Conservation (phyloP, 2,888 invertebrate genomes). For the Dryocosmus kuriphilus region DNA sequence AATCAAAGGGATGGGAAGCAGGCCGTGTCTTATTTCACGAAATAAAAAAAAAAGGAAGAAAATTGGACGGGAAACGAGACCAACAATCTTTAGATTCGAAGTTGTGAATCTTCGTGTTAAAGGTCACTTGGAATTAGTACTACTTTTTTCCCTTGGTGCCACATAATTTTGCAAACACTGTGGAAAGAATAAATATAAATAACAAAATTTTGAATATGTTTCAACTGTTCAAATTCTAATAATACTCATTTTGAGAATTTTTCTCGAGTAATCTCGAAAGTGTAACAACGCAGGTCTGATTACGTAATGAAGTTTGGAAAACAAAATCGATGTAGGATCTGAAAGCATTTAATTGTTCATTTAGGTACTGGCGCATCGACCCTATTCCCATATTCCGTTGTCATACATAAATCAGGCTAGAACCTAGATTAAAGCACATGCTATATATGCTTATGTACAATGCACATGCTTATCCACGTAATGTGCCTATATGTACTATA, state of each 20-base stretch:
- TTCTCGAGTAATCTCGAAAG: too few relatives aligned
- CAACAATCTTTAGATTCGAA: slow-evolving; percentile 5
- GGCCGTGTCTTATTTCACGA: not conserved
- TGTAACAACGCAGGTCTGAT: not conserved
- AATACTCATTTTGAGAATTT: too few relatives aligned
- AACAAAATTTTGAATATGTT: too few relatives aligned
- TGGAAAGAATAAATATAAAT: not conserved
- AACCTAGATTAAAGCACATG: slow-evolving; percentile 3
- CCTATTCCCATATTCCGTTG: slow-evolving; percentile 21
- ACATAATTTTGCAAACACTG: not conserved
- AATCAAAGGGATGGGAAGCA: not conserved
- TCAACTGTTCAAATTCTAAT: too few relatives aligned
- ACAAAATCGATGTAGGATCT: not conserved
- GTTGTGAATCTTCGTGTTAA: not conserved
- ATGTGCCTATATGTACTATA: not conserved
- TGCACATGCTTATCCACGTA: not conserved
- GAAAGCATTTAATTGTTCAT: slow-evolving; percentile 11
- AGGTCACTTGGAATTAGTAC: not conserved
- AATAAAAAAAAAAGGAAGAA: slow-evolving; percentile 10
- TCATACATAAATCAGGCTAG: slow-evolving; percentile 7
- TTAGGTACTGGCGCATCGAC: slow-evolving; percentile 5
- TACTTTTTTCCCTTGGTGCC: not conserved
- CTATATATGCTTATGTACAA: slow-evolving; percentile 8
- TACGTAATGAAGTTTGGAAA: slow-evolving; percentile 1
- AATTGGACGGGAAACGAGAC: slow-evolving; percentile 14